phyloP scores from a whole-genome alignment of 2,888 invertebrate genomes.

The Phania funesta region DNA sequence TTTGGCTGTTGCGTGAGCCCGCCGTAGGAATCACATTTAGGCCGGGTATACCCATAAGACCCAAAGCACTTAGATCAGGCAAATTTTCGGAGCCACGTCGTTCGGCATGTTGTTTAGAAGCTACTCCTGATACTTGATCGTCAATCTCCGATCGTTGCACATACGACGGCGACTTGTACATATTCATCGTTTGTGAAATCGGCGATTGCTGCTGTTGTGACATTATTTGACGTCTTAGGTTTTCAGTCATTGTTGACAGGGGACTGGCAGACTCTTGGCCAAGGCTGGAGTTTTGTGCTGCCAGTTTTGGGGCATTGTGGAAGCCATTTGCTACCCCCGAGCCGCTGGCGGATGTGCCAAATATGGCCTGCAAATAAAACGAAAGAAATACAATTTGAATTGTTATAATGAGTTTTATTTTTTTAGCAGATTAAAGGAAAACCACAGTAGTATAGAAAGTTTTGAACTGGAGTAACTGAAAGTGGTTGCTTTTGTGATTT shows the following conservation, averaged over 20 bases:
- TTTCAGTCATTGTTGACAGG: constrained; percentile 78
- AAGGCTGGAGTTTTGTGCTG: constrained; percentile 73
- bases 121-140: constrained; percentile 76
- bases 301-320: constrained; percentile 71
- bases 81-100: constrained; percentile 75
- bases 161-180: constrained; percentile 79
- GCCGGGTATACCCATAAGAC: constrained; percentile 77
- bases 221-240: constrained; percentile 77
- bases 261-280: constrained; percentile 75
- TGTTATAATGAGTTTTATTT: too few species aligned
- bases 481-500: too few species aligned
- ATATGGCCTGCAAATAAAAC: constrained; percentile 59
- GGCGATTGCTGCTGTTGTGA: constrained; percentile 78
- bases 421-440: too few species aligned
- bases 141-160: constrained; percentile 78
- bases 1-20: constrained; percentile 65
- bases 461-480: too few species aligned
- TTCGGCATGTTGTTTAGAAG: constrained; percentile 40
- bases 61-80: constrained; percentile 77
- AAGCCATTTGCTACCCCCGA: constrained; percentile 76
- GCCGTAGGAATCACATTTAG: constrained; percentile 77
- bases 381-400: not conserved
- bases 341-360: constrained; percentile 72
- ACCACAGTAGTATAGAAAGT: too few species aligned
- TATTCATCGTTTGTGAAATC: constrained; percentile 76